phyloP scores from a whole-genome alignment of 2,888 invertebrate genomes.

The Polymixis lichenea region DNA sequence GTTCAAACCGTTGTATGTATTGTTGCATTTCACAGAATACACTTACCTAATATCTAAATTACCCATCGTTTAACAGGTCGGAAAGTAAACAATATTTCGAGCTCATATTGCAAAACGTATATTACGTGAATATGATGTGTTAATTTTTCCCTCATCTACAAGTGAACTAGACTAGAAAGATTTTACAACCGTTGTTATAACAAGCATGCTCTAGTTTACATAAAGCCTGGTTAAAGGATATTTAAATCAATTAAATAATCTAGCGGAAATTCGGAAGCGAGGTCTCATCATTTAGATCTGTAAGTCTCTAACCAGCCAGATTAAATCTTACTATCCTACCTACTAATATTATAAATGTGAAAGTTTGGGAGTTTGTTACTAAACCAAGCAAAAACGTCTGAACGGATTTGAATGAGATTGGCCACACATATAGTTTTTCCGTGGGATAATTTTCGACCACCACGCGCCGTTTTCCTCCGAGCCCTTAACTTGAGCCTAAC shows the following conservation, averaged over 20 bases:
- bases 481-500: conserved; percentile 24
- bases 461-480: conserved; percentile 9
- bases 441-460: too few relatives aligned
- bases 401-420: too few relatives aligned
- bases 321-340: neutral
- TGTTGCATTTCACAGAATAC: conserved; percentile 18
- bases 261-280: conserved; percentile 1
- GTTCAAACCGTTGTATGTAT: conserved; percentile 29
- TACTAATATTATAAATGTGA: too few relatives aligned
- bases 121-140: conserved; percentile 58
- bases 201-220: conserved; percentile 8
- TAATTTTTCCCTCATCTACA: conserved; percentile 67
- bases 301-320: conserved; percentile 7
- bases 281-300: neutral
- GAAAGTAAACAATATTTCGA: conserved; percentile 43
- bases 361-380: too few relatives aligned
- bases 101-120: conserved; percentile 51
- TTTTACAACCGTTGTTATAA: conserved; percentile 67
- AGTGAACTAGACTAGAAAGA: conserved; percentile 80
- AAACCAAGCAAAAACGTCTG: too few relatives aligned
- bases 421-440: too few relatives aligned
- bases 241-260: conserved; percentile 17
- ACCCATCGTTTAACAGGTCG: conserved; percentile 31
- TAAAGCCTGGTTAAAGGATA: neutral
- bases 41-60: conserved; percentile 33